These are phyloP conservation scores for Drosophila demipolita DNA, from an alignment of 2,888 invertebrate genomes.

Conservation along the genomic window DNA sequence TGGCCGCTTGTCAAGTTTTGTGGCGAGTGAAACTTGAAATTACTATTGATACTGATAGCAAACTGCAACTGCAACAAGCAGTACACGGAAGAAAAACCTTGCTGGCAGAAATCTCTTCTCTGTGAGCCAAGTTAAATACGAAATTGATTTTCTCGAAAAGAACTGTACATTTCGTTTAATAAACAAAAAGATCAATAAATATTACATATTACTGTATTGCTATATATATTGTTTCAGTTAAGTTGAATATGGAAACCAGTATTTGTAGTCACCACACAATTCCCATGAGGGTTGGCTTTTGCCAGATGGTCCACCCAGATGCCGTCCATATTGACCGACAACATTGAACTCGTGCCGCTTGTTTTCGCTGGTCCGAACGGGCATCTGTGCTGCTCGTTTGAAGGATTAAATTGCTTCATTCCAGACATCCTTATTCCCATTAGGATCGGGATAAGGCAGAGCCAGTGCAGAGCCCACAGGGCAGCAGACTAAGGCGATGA, in stretches of 20 bases:
- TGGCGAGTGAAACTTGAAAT: slow-evolving; percentile 73
- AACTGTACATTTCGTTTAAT: not conserved
- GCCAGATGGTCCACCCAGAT: slow-evolving; percentile 80
- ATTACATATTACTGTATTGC: not conserved
- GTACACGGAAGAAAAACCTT: slow-evolving; percentile 4
- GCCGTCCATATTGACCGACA: slow-evolving; percentile 73
- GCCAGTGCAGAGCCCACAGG: slow-evolving; percentile 26
- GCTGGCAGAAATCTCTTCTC: not conserved
- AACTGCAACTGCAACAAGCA: slow-evolving; percentile 55
- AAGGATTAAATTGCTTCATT: slow-evolving; percentile 18
- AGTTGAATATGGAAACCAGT: slow-evolving; percentile 29
- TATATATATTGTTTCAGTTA: not conserved
- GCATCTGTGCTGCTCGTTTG: slow-evolving; percentile 50
- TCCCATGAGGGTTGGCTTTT: slow-evolving; percentile 63
- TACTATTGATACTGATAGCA: slow-evolving; percentile 80
- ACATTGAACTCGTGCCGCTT: slow-evolving; percentile 72
- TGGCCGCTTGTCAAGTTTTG: slow-evolving; percentile 60
- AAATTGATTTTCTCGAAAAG: not conserved
- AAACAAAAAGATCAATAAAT: not conserved
- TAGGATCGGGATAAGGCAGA: slow-evolving; percentile 21
- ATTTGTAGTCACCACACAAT: slow-evolving; percentile 55
- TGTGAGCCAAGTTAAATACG: not conserved
- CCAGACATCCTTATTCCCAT: slow-evolving; percentile 8
- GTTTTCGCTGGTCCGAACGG: slow-evolving; percentile 78
- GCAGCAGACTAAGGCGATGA: slow-evolving; percentile 42